These are phyloP conservation scores for Cacatua alba DNA, from an alignment of 2,113 vertebrate genomes.

Conservation along the genomic window DNA sequence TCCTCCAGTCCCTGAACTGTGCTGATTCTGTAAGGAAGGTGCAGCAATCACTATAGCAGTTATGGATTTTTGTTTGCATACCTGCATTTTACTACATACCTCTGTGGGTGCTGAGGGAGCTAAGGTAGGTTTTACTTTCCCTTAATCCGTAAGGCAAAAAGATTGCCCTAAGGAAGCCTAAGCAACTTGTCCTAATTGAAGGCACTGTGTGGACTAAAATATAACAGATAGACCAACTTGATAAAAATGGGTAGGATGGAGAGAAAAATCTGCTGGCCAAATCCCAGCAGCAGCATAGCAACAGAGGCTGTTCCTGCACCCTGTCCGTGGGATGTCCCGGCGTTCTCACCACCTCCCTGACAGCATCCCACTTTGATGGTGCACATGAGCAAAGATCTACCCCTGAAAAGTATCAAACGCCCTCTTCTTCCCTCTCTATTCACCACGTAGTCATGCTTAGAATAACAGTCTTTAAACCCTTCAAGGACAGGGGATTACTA, in stretches of 20 bases:
- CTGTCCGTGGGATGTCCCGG: accelerated
- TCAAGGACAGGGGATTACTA: background rate
- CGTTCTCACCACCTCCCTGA: background rate
- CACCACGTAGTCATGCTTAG: background rate
- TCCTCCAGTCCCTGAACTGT: background rate
- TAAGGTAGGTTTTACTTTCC: background rate
- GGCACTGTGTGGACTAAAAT: background rate
- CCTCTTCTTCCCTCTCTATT: background rate
- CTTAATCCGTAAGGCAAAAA: background rate
- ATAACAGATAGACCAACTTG: background rate
- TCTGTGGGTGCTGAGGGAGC: background rate
- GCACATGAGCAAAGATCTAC: background rate
- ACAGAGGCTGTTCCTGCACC: background rate
- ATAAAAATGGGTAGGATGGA: background rate
- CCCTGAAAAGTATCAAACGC: background rate
- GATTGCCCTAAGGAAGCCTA: background rate
- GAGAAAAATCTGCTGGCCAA: background rate
- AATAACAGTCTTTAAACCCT: background rate
- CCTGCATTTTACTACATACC: background rate
- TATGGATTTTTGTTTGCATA: background rate
- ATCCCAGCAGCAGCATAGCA: background rate
- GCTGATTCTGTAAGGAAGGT: background rate
- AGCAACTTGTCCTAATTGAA: background rate
- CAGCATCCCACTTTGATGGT: background rate
- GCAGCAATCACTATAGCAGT: background rate